A percentile compares a stretch with the other conserved stretches of the same genome.
Evolutionary conservation across 2,797 vertebrate species (phyloP).

Genomic region (Buphagus erythrorhynchus): DNA sequence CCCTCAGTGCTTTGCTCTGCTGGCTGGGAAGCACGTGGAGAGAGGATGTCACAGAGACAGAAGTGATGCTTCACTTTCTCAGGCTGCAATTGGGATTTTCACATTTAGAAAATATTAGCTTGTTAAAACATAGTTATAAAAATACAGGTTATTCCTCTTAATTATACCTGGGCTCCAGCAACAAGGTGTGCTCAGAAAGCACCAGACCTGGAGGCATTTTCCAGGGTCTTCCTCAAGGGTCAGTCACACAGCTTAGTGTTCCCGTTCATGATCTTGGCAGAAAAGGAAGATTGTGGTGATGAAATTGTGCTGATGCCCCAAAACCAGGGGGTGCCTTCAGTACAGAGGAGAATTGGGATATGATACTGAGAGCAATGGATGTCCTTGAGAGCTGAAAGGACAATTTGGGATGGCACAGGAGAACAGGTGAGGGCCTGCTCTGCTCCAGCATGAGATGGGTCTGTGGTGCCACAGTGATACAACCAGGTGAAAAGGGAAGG

Average conservation of each 20-base stretch:
- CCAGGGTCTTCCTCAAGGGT: background rate
- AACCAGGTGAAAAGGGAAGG: background rate
- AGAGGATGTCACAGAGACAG: rapidly evolving
- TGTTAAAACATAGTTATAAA: background rate
- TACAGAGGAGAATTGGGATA: background rate
- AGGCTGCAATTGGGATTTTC: background rate
- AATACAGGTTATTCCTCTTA: background rate
- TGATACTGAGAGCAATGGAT: background rate
- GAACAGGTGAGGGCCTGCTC: background rate
- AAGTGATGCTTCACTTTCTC: background rate
- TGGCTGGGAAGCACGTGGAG: background rate
- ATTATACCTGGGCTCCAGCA: background rate
- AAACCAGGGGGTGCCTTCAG: background rate
- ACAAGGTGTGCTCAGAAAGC: background rate
- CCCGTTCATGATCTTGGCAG: background rate
- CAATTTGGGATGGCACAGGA: background rate
- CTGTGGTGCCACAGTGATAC: background rate
- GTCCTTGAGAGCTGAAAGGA: background rate
- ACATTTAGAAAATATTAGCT: background rate
- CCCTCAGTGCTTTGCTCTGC: background rate
- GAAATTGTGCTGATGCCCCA: background rate
- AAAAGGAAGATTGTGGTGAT: background rate
- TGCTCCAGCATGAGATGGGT: background rate
- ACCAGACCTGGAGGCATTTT: background rate
- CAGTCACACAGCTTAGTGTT: background rate